These are phyloP conservation scores for Erethizon dorsatum DNA, from an alignment of 2,797 vertebrate species.

Conservation along the genomic window DNA sequence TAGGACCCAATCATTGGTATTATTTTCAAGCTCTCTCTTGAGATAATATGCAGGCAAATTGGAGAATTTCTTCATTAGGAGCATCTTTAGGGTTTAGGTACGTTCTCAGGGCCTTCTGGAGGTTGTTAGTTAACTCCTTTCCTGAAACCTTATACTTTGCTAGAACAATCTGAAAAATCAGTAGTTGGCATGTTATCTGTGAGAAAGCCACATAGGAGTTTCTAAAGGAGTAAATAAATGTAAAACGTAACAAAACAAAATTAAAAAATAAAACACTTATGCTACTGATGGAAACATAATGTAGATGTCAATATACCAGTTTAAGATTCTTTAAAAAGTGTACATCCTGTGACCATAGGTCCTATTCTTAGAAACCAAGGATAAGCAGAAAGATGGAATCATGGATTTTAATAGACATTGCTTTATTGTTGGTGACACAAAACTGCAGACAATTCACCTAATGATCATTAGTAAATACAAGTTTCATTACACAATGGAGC, in stretches of 20 bases:
- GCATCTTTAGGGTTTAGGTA: background rate
- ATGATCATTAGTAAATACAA: background rate
- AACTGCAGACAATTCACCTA: background rate
- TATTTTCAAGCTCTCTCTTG: background rate
- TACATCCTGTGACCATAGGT: background rate
- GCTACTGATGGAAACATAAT: background rate
- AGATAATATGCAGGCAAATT: background rate
- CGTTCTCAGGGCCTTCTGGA: background rate
- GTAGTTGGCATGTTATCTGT: background rate
- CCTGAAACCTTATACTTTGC: background rate
- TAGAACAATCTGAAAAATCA: background rate
- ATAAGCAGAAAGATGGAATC: background rate
- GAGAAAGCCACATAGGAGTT: background rate
- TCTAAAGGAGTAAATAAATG: background rate
- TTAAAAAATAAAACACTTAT: background rate
- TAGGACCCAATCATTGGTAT: background rate
- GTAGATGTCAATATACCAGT: conserved; percentile 24
- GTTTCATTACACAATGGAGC: background rate
- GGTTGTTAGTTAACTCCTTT: background rate
- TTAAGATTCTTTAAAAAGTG: conserved; percentile 27
- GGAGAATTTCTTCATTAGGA: conserved; percentile 2
- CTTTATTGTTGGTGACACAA: background rate
- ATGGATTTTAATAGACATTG: background rate
- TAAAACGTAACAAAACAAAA: background rate
- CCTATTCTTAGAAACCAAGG: background rate